Base-by-base conservation (phyloP, 2,888 invertebrate species). In the Trachelus iudaicus region DNA sequence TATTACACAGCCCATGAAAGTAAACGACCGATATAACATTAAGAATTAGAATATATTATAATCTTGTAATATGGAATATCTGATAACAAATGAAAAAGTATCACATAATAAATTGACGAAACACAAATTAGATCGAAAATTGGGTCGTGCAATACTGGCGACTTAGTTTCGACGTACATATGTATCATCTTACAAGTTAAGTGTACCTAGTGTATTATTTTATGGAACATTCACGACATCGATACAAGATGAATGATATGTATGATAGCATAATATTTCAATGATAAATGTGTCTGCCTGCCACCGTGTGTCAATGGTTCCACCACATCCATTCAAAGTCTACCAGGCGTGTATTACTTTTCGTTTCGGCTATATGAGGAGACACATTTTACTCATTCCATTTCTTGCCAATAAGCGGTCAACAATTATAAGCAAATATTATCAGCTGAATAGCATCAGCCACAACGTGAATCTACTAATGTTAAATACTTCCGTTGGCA, bases 251-350 rank as follows among this genome's bases (percentile, higher is more conserved):
- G 9, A 56, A 56, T 15, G 40, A 40, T 6, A 40, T 40, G 6
- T 40, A 23, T 40, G 40, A 40, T 40, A 40, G 40, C 23, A 23
- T 2, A 40, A 40, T 23, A 23, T 56, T 56, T 56, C 23, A 23
- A 56, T 56, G 23, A 56, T 56, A 56, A 56, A 56, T 56, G 56
- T 56, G 56, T 56, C 23, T 56, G 56, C 56, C 56, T 56, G 23
- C 56, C 56, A 56, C 56, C 56, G 56, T 56, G 56, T 56, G 9
- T 23, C 56, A 56, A 56, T 56, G 23, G 9, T 77, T 77, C 77
- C 74, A 69, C 77, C 75, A 77, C 56, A 75, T 71, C 77, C 77
- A 77, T 74, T 77, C 33, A 69, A 75, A 69, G 35, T 30, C 40
- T 69, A 23, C 35, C 33, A 11, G 0, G 40, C 40, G 15, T 40